Base-by-base conservation (phyloP, 2,888 invertebrate species). In the Podabrus alpinus region DNA sequence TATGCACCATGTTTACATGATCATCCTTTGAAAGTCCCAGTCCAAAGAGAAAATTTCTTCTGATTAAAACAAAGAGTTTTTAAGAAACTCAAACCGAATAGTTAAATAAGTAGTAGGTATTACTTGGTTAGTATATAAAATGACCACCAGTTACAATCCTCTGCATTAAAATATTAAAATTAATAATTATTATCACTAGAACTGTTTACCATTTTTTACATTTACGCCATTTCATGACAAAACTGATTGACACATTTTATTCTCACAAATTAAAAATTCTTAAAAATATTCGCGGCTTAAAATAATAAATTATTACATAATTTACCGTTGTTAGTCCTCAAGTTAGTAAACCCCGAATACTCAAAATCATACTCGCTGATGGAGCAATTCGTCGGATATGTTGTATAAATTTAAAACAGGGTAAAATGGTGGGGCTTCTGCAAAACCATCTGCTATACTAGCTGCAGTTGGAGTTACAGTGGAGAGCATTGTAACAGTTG, bases 331-430 rank as follows among this genome's bases (percentile, higher is more conserved):
- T n/a, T 45, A n/a, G 45, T 45, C 45, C 7, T 45, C n/a, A n/a
- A 7, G n/a, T 1, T n/a, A n/a, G 7, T 45, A 45, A n/a, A 45
- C n/a, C 45, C 45, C n/a, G 2, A 7, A n/a, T 64, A 19, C 62
- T 64, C 19, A 64, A n/a, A 71, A 62, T 75, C 61, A 77, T 21
- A 77, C 74, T 29, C 77, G 75, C 24, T 83, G 84, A 66, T 84
- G 84, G 24, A 85, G 75, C 45, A 85, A 76, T 76, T 87, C 86
- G 17, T 87, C 87, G 0, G 85, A 82, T 72, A 87, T 81, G 77
- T 85, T 86, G 77, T 86, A 87, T 66, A 87, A 79, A 77, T 83
- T 85, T 70, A 87, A 79, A 61, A 86, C 85, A 3, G 87, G 86
- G 80, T 86, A 87, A 80, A 84, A 84, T 21, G 82, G 78, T 15